A percentile compares a stretch with the other conserved stretches of the same genome.
phyloP scores from a whole-genome alignment of 2,888 invertebrate species.

The Dasypolia templi region DNA sequence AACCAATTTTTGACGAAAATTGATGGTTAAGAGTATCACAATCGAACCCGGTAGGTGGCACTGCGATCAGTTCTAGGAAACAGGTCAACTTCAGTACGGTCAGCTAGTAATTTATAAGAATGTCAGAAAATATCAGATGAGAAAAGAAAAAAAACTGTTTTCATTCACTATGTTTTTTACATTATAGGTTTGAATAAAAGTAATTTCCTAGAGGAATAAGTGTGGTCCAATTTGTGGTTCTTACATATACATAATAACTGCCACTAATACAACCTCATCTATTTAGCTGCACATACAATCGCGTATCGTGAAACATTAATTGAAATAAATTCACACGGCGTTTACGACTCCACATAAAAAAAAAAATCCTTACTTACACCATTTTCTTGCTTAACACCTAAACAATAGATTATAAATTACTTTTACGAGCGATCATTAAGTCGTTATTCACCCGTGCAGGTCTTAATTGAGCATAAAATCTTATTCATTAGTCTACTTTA shows the following conservation, averaged over 20 bases:
- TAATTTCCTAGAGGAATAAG: background rate
- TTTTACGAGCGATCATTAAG: conserved; percentile 68
- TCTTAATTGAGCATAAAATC: conserved; percentile 70
- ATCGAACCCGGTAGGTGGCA: background rate
- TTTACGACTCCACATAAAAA: conserved; percentile 50
- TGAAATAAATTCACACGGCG: conserved; percentile 47
- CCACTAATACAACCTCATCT: conserved; percentile 11
- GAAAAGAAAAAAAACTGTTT: background rate
- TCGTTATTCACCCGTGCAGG: conserved; percentile 66
- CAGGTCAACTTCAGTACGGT: background rate
- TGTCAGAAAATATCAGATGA: background rate
- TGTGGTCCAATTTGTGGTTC: conserved; percentile 18
- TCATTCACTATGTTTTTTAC: background rate
- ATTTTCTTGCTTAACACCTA: conserved; percentile 46
- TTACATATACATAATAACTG: background rate
- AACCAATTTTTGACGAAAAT: no score
- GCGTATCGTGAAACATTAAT: conserved; percentile 29
- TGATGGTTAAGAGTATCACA: background rate
- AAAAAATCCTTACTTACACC: conserved; percentile 34
- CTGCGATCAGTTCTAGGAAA: background rate
- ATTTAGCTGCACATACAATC: conserved; percentile 32
- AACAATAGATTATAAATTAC: conserved; percentile 71
- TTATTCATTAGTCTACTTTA: conserved; percentile 65
- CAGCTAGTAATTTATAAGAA: background rate
- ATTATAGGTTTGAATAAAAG: background rate